Evolutionary conservation across 1,140 invertebrate genomes (phyloP), one percentile per base, ranked within the genome.

Genomic region (Littorina saxatilis): DNA sequence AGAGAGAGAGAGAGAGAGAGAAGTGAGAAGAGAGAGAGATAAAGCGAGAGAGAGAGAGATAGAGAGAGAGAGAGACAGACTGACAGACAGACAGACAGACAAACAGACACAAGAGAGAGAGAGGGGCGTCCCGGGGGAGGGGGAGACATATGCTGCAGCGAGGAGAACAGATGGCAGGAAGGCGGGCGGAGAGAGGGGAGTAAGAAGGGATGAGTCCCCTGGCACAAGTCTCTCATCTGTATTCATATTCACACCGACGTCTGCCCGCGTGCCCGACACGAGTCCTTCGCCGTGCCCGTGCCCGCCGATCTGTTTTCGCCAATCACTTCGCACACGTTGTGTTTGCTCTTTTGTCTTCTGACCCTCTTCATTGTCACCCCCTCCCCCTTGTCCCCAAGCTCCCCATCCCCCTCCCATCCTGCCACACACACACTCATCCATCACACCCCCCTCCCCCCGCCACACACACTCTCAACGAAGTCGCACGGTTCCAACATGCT

Each of bases 341-440:
- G 29, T 68, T 68, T 68, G 66, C 66, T 37, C 66, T 68, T 68
- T 68, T 68, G 66, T 68, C 66, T 39, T 68, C 66, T 68, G 37
- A 32, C 23, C 63, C 32, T 39, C 15, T 32, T 9, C 17, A n/a
- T 39, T 15, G 9, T n/a, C n/a, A 29, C 35, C 35, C 66, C 35
- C 3, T 63, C 13, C 15, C 5, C 32, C 35, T 5, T 23, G 17
- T 35, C 66, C 32, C 2, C 63, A 37, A 5, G 29, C 11, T 35
- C 35, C 63, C 63, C n/a, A 20, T 23, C 15, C 17, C 23, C 9
- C 4, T 27, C 66, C 66, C 15, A 0, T 15, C 66, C 23, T 32
- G 11, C 3, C 61, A 27, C 7, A 27, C 61, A 23, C 27, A 29
- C 29, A 11, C 61, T 32, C 61, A 32, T 23, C 27, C 61, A 32